Base-by-base conservation (phyloP, 2,797 vertebrate genomes). In the Buceros bicornis region DNA sequence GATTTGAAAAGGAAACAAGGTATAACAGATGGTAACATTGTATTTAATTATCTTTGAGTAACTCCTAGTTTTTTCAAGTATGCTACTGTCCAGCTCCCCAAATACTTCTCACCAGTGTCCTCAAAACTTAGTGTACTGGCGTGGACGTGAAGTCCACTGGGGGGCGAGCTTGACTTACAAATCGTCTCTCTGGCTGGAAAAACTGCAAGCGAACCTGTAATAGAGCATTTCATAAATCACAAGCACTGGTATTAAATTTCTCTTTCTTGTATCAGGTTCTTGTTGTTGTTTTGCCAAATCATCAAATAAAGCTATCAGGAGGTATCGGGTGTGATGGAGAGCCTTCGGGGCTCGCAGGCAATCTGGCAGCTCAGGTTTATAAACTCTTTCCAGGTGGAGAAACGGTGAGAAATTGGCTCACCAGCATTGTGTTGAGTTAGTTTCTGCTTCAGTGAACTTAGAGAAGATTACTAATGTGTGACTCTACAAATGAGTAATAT, bases 131-230 rank as follows among this genome's bases (percentile, higher is more conserved):
- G 10, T 18, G 29, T 53, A 25, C n/a, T 81, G 53, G 25, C 45
- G 10, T 70, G 48, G 80, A 11, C 60, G 29, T 1, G 37, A 11
- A 35, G 51, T 80, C 98, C 98, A 98, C 98, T 97, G 98, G 98
- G 96, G 98, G 98, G 98, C 43, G 89, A 73, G 51, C 95, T 79
- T 94, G 94, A 98, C 97, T 96, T 96, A 77, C 14, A 1, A 87
- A 97, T 98, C 43, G 2, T 26, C 16, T 61, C 51, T 90, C 51
- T 16, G 48, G 8, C 60, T 12, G 15, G 42, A 61, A 80, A 45
- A 93, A 14, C 43, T 57, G 67, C 54, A 31, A 37, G 37, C 20
- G 64, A 76, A 93, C 74, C 71, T 74, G 25, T 33, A 53, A 11
- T 56, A 31, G 47, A 69, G 5, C 45, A 13, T 70, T 93, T 96